Conservation (phyloP, 1,140 invertebrate species). For the Homarus americanus region DNA sequence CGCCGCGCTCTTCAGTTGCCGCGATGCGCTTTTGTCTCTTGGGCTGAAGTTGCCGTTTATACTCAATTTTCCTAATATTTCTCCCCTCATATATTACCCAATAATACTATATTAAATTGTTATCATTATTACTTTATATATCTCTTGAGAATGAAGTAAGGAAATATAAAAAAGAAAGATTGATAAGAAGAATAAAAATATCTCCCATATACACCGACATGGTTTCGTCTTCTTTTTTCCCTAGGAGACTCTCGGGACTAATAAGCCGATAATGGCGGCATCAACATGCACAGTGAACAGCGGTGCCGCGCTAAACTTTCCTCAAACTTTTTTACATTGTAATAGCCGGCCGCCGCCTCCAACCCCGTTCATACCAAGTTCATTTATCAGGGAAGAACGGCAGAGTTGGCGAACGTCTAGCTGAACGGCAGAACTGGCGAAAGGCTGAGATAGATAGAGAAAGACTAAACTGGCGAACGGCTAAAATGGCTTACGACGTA, state of each 20-base stretch:
- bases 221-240: neutral
- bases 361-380: conserved; percentile 22
- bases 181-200: too few relatives aligned
- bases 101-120: too few relatives aligned
- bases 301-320: neutral
- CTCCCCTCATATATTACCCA: neutral
- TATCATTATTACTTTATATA: too few relatives aligned
- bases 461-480: neutral
- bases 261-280: conserved; percentile 63
- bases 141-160: too few relatives aligned
- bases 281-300: conserved; percentile 40
- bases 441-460: neutral
- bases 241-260: conserved; percentile 46
- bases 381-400: neutral
- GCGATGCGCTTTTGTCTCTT: neutral
- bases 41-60: neutral
- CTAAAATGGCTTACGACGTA: too few relatives aligned
- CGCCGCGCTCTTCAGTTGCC: neutral
- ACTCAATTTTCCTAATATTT: neutral
- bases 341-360: too few relatives aligned
- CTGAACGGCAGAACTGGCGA: too few relatives aligned
- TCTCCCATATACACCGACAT: neutral
- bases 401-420: too few relatives aligned
- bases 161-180: too few relatives aligned
- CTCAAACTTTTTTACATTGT: conserved; percentile 16